Evolutionary conservation across 2,797 vertebrate species (phyloP).

Genomic region (Onychomys arenicola): DNA sequence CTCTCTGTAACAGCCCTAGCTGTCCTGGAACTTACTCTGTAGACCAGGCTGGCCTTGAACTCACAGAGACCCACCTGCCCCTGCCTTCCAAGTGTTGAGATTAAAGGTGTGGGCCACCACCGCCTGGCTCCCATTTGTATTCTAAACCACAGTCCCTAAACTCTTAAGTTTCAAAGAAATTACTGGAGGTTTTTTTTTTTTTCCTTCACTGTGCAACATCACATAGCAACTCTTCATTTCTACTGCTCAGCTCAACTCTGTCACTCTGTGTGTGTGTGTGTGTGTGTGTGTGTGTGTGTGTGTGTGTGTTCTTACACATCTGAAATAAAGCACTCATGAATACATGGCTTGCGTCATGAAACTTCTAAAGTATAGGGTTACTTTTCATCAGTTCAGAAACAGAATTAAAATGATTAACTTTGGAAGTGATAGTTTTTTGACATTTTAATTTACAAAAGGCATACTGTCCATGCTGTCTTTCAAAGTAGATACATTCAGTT

Average conservation of each 20-base stretch:
- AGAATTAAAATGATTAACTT: conserved; percentile 15
- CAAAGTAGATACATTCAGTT: conserved; percentile 47
- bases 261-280: not conserved
- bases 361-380: conserved; percentile 1
- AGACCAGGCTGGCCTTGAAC: not conserved
- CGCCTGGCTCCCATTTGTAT: conserved; percentile 14
- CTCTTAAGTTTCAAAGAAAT: conserved; percentile 46
- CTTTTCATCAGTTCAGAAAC: not conserved
- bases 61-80: not conserved
- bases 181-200: conserved; percentile 9
- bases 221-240: conserved; percentile 48
- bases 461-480: conserved; percentile 49
- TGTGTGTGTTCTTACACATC: not conserved
- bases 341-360: conserved; percentile 1
- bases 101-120: not conserved
- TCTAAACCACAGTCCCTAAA: conserved; percentile 53
- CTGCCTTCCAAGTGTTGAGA: not conserved
- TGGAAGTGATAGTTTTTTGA: conserved; percentile 15
- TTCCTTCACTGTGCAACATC: conserved; percentile 3
- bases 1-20: not conserved
- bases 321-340: conserved; percentile 40
- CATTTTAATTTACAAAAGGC: conserved; percentile 51
- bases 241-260: conserved; percentile 16
- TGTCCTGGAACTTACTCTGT: not conserved
- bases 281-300: not conserved